These are phyloP conservation scores for Perizoma flavofasciatum DNA, from an alignment of 2,888 invertebrate genomes.

Conservation along the genomic window DNA sequence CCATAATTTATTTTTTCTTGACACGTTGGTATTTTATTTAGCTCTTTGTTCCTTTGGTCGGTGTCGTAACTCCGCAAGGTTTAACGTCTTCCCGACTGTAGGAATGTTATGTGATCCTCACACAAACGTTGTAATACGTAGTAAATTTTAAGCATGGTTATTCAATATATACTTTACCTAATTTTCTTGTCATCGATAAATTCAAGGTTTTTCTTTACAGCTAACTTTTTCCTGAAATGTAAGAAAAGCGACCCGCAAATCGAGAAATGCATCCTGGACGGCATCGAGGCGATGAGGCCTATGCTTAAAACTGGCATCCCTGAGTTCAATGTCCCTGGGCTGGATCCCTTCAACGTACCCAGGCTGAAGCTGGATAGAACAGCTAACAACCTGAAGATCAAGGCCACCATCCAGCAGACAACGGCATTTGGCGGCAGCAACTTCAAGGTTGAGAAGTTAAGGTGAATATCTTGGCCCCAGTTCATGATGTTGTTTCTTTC, in stretches of 20 bases:
- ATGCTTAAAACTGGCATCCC: constrained; percentile 46
- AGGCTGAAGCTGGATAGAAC: constrained; percentile 87
- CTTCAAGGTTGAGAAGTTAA: constrained; percentile 86
- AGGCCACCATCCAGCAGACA: constrained; percentile 86
- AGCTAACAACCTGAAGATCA: constrained; percentile 87
- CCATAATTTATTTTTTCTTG: too few relatives aligned
- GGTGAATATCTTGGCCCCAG: constrained; percentile 67
- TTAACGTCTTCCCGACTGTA: too few relatives aligned
- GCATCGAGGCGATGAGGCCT: constrained; percentile 79
- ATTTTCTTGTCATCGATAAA: background rate
- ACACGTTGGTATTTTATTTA: too few relatives aligned
- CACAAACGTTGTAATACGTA: too few relatives aligned
- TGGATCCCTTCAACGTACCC: constrained; percentile 88
- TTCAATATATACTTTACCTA: too few relatives aligned
- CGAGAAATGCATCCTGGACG: constrained; percentile 53
- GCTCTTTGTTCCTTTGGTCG: too few relatives aligned
- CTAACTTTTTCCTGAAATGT: constrained; percentile 54
- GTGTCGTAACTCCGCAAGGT: too few relatives aligned
- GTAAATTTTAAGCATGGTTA: too few relatives aligned
- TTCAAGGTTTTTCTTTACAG: constrained; percentile 32
- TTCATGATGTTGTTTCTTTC: background rate
- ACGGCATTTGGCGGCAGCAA: constrained; percentile 85
- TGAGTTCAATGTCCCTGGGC: constrained; percentile 48
- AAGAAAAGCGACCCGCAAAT: constrained; percentile 51
- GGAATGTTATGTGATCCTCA: too few relatives aligned